Conservation (phyloP, 1,140 invertebrate species). For the Lutraria rhynchaena region DNA sequence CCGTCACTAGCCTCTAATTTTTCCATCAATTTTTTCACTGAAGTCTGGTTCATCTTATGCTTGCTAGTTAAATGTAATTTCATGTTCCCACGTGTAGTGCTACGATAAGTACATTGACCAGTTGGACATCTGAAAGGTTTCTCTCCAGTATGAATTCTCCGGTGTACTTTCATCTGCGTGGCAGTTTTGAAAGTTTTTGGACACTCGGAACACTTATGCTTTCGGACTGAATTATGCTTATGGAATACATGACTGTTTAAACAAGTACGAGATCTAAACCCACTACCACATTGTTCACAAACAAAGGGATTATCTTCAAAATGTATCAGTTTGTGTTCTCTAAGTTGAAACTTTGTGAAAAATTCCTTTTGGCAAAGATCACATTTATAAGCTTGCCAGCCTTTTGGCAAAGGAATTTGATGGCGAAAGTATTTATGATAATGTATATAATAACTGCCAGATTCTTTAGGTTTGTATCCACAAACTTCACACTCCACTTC, state of each 20-base stretch:
- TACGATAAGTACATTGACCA: slow-evolving; percentile 88
- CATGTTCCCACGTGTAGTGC: slow-evolving; percentile 75
- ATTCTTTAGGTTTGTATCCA: slow-evolving; percentile 74
- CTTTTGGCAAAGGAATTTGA: slow-evolving; percentile 73
- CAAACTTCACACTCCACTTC: slow-evolving; percentile 72
- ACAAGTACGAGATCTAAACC: slow-evolving; percentile 71
- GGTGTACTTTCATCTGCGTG: slow-evolving; percentile 98
- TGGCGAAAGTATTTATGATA: slow-evolving; percentile 79
- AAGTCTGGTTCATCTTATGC: slow-evolving; percentile 63
- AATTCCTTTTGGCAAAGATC: slow-evolving; percentile 77
- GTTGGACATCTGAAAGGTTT: slow-evolving; percentile 93
- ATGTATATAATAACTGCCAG: slow-evolving; percentile 75
- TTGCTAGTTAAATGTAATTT: slow-evolving; percentile 71
- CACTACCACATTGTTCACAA: slow-evolving; percentile 75
- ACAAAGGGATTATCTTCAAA: slow-evolving; percentile 70
- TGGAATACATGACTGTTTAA: slow-evolving; percentile 74
- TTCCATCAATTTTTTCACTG: slow-evolving; percentile 66
- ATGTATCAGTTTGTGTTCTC: slow-evolving; percentile 71
- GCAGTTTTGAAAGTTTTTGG: slow-evolving; percentile 99
- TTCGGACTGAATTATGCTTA: slow-evolving; percentile 67
- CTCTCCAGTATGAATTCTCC: slow-evolving; percentile 98
- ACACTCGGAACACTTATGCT: slow-evolving; percentile 97
- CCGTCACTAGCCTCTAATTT: slow-evolving; percentile 20
- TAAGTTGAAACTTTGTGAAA: slow-evolving; percentile 73
- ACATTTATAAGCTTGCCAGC: slow-evolving; percentile 74